These are phyloP conservation scores for Ephydatia muelleri DNA, from an alignment of 37 sponge, comb jelly and placozoan genomes.

Conservation along the genomic window DNA sequence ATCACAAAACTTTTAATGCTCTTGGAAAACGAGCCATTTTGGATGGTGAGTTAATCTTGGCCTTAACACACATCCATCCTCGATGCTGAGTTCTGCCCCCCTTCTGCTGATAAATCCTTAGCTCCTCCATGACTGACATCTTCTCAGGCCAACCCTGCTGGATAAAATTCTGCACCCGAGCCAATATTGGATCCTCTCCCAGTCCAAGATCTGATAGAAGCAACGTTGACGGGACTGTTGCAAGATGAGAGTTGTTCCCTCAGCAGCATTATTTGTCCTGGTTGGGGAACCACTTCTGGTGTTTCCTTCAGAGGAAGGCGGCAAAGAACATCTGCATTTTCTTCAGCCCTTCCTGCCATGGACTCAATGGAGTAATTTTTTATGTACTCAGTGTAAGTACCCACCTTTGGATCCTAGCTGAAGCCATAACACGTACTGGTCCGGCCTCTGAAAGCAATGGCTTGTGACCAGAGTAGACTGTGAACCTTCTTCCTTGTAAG, in stretches of 20 bases:
- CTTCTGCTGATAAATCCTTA: not conserved
- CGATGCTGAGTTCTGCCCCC: not conserved
- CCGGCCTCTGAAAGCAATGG: slow-evolving; percentile 7
- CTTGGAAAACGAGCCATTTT: too few species aligned
- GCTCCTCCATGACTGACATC: not conserved
- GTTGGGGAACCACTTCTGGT: slow-evolving; percentile 2
- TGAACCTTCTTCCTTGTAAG: slow-evolving; percentile 4
- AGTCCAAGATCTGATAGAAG: slow-evolving; percentile 25
- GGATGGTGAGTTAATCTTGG: too few species aligned
- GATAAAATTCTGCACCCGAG: not conserved
- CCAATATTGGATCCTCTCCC: slow-evolving; percentile 23
- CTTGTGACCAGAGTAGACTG: slow-evolving; percentile 37
- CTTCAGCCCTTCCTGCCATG: slow-evolving; percentile 5
- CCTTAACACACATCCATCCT: slow-evolving; percentile 30
- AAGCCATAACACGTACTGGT: slow-evolving; percentile 26
- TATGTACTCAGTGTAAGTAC: slow-evolving; percentile 45
- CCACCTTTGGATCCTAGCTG: slow-evolving; percentile 40
- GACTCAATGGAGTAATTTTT: slow-evolving; percentile 21
- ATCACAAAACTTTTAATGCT: too few species aligned
- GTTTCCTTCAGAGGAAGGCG: slow-evolving; percentile 17
- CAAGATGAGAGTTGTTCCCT: not conserved
- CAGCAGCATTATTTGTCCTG: slow-evolving; percentile 21
- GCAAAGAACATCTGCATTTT: slow-evolving; percentile 40
- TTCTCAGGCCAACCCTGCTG: slow-evolving; percentile 9
- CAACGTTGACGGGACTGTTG: not conserved